Percentiles rank a stretch among this genome's conserved stretches.
Conservation (phyloP, 2,888 invertebrate genomes). For the Thymelicus sylvestris region DNA sequence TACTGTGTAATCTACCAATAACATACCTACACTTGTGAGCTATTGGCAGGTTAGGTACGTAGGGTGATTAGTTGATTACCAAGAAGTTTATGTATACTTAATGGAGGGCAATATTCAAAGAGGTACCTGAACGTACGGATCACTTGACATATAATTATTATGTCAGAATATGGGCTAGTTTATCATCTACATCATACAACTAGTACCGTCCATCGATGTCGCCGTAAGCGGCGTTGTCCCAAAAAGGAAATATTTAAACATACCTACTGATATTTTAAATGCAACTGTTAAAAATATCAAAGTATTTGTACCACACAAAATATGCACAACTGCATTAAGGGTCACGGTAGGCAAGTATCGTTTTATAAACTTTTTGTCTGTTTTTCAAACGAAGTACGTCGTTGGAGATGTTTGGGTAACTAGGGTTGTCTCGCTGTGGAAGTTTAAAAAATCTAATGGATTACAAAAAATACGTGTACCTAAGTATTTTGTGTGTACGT, state of each 20-base stretch:
- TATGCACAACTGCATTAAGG: neutral
- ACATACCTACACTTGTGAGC: neutral
- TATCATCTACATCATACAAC: no score
- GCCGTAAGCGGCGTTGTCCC: no score
- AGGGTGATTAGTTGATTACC: neutral
- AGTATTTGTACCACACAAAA: neutral
- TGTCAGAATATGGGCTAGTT: no score
- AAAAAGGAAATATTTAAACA: neutral
- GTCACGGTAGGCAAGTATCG: constrained; percentile 7
- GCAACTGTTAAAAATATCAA: neutral
- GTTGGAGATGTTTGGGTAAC: neutral
- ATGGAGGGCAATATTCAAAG: neutral
- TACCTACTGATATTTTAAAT: neutral
- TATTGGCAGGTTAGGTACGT: neutral
- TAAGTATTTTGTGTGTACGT: neutral
- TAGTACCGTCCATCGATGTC: no score
- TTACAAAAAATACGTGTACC: neutral
- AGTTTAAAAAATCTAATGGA: neutral
- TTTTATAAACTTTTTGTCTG: constrained; percentile 26
- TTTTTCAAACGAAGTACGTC: constrained; percentile 19
- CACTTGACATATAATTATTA: no score
- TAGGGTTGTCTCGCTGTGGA: constrained; percentile 5
- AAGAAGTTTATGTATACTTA: neutral
- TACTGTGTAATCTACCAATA: neutral
- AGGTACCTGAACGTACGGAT: no score